phyloP scores from a whole-genome alignment of 2,113 vertebrate genomes.

The Myxocyprinus asiaticus region DNA sequence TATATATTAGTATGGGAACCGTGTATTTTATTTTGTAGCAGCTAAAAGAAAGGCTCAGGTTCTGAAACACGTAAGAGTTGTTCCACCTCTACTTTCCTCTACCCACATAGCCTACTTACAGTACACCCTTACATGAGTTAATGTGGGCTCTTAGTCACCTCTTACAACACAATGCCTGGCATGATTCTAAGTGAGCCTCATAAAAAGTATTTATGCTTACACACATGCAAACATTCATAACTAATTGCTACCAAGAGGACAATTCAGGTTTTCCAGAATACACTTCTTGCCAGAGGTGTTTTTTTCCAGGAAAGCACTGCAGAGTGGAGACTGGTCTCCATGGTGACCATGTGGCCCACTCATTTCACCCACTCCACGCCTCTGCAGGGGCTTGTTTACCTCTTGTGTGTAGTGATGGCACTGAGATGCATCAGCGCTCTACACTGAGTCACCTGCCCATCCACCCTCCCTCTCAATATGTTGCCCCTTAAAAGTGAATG shows the following conservation, averaged over 20 bases:
- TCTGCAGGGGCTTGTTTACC: constrained; percentile 62
- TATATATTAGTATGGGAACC: too few relatives aligned
- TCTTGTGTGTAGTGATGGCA: constrained; percentile 3
- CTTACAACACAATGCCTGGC: background rate
- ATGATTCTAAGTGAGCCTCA: background rate
- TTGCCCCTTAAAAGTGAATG: too few relatives aligned
- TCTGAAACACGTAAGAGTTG: background rate
- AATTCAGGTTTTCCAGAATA: constrained; percentile 27
- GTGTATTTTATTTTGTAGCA: background rate
- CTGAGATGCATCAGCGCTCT: too few relatives aligned
- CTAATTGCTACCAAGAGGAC: background rate
- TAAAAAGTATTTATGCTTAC: background rate
- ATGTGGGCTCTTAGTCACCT: constrained; percentile 28
- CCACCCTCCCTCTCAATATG: background rate
- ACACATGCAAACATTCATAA: background rate
- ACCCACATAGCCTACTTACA: constrained; percentile 15
- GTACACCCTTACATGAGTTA: background rate
- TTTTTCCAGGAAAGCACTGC: constrained; percentile 44
- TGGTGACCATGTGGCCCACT: constrained; percentile 54
- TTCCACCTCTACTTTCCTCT: background rate
- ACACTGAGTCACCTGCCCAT: constrained; percentile 9
- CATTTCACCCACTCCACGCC: constrained; percentile 48
- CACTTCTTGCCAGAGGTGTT: background rate
- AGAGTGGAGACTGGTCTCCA: constrained; percentile 54
- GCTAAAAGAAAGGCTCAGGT: background rate